Conservation (phyloP, 2,888 invertebrate genomes). For the Eupithecia abbreviata region DNA sequence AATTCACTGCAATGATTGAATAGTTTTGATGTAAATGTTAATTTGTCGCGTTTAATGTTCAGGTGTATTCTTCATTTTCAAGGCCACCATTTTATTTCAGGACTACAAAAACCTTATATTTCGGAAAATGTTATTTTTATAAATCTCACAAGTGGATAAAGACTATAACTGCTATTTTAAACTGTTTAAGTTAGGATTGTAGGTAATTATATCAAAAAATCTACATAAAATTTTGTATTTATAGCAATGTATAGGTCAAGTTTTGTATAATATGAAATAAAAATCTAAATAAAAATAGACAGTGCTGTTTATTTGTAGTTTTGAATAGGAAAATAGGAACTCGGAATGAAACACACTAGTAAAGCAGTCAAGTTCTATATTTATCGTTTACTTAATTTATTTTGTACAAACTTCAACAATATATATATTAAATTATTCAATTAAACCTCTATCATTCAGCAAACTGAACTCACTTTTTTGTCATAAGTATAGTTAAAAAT, state of each 20-base stretch:
- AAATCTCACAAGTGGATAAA: conserved; percentile 73
- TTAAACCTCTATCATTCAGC: conserved; percentile 84
- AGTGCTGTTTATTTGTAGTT: conserved; percentile 65
- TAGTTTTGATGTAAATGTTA: neutral
- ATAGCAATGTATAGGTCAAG: conserved; percentile 72
- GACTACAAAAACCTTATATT: conserved; percentile 43
- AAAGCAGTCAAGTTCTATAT: conserved; percentile 85
- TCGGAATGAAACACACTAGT: conserved; percentile 65
- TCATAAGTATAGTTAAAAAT: conserved; percentile 79
- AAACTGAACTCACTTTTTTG: conserved; percentile 84
- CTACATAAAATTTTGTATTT: conserved; percentile 68
- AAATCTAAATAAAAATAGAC: conserved; percentile 81
- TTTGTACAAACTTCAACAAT: conserved; percentile 86
- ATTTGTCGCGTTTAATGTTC: neutral
- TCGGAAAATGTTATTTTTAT: conserved; percentile 47
- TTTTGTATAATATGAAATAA: conserved; percentile 73
- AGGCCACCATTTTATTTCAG: conserved; percentile 31
- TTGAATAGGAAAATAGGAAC: conserved; percentile 7
- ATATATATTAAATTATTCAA: conserved; percentile 84
- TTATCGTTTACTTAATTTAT: conserved; percentile 85
- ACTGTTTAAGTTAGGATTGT: conserved; percentile 65
- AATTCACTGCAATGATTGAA: neutral
- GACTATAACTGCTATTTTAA: conserved; percentile 59
- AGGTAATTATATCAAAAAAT: conserved; percentile 61
- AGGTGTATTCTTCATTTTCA: neutral